Evolutionary conservation across 2,113 vertebrate species (phyloP).

Genomic region (Cheirogaleus medius): DNA sequence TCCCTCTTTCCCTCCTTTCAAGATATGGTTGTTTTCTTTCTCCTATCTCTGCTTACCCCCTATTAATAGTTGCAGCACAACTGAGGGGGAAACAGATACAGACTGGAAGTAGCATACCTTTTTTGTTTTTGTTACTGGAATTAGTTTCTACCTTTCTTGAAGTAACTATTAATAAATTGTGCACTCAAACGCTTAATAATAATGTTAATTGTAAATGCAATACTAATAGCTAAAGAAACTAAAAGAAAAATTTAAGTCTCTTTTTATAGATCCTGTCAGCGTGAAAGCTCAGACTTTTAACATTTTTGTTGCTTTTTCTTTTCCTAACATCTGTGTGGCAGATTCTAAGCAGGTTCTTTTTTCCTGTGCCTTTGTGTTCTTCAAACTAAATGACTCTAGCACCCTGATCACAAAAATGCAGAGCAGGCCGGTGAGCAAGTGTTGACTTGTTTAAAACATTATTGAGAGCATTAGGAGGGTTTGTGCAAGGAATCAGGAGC

Average conservation of each 20-base stretch:
- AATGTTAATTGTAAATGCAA: not conserved
- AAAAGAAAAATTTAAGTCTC: not conserved
- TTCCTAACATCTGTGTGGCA: slow-evolving; percentile 26
- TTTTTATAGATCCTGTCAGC: slow-evolving; percentile 34
- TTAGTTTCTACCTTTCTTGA: slow-evolving; percentile 25
- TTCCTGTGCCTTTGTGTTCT: slow-evolving; percentile 5
- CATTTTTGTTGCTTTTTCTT: slow-evolving; percentile 61
- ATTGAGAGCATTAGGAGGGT: not conserved
- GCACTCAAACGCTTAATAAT: not conserved
- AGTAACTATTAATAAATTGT: not conserved
- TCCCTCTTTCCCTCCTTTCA: not conserved
- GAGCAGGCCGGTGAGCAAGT: slow-evolving; percentile 39
- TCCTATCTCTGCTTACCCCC: not conserved
- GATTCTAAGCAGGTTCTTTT: slow-evolving; percentile 51
- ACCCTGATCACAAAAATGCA: slow-evolving; percentile 17
- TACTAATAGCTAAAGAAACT: not conserved
- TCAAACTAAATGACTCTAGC: slow-evolving; percentile 35
- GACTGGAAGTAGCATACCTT: not conserved
- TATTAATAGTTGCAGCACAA: not conserved
- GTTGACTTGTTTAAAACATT: slow-evolving; percentile 57
- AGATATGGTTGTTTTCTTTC: not conserved
- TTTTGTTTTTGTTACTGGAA: not conserved
- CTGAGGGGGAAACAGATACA: not conserved
- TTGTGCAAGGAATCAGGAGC: not conserved
- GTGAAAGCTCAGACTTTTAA: slow-evolving; percentile 19